Conservation (phyloP, 2,113 vertebrate species). For the Ornithorhynchus anatinus region DNA sequence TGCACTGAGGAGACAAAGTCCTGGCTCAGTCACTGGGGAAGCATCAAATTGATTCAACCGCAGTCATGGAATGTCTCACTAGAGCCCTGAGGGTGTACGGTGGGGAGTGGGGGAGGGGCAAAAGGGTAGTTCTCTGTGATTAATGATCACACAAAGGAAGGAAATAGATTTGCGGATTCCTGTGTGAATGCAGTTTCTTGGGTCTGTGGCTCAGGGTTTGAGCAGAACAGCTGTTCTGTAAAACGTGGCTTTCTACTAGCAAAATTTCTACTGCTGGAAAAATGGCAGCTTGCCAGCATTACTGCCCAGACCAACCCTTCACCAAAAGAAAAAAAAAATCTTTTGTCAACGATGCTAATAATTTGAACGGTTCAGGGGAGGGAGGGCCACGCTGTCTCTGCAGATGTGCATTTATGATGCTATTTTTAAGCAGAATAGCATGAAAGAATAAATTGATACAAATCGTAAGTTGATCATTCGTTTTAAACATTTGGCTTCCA, state of each 20-base stretch:
- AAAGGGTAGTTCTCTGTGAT: slow-evolving; percentile 43
- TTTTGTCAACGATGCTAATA: slow-evolving; percentile 67
- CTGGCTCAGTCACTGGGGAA: too few relatives aligned
- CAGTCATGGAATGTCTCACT: neutral
- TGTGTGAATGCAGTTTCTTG: slow-evolving; percentile 61
- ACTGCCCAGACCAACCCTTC: slow-evolving; percentile 67
- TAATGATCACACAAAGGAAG: slow-evolving; percentile 55
- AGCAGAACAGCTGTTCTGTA: slow-evolving; percentile 64
- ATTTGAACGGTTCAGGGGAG: slow-evolving; percentile 63
- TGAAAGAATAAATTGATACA: slow-evolving; percentile 52
- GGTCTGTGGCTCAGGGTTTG: slow-evolving; percentile 59
- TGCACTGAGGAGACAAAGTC: neutral
- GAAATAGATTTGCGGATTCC: slow-evolving; percentile 40
- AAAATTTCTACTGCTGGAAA: slow-evolving; percentile 54
- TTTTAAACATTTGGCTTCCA: slow-evolving; percentile 60
- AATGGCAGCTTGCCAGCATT: slow-evolving; percentile 63
- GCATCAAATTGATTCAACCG: neutral
- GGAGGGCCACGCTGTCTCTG: slow-evolving; percentile 42
- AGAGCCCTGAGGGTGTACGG: neutral
- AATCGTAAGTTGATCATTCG: slow-evolving; percentile 57
- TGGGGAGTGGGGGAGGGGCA: neutral
- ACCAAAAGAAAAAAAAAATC: slow-evolving; percentile 51
- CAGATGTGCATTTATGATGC: slow-evolving; percentile 67
- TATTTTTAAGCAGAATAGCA: slow-evolving; percentile 61
- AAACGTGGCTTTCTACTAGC: slow-evolving; percentile 58